These are phyloP conservation scores for Choristoneura fumiferana DNA, from an alignment of 1,140 invertebrate genomes.

Conservation along the genomic window DNA sequence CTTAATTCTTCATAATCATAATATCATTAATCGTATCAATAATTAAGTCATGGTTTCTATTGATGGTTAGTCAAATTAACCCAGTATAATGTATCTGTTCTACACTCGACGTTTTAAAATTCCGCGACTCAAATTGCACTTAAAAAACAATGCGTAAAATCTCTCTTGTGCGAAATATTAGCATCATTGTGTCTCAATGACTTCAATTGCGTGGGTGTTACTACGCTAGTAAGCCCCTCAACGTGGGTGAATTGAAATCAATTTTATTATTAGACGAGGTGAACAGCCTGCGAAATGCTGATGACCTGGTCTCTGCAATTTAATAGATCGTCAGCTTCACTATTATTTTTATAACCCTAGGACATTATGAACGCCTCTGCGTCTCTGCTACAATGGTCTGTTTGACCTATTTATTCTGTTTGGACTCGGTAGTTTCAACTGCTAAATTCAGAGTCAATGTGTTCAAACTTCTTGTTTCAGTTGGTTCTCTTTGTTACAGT, in stretches of 20 bases:
- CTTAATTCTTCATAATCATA: no score
- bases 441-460: no score
- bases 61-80: no score
- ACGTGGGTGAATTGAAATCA: slow-evolving; percentile 47
- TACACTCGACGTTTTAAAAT: no score
- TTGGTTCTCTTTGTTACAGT: no score
- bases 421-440: no score
- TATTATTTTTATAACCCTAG: slow-evolving; percentile 6
- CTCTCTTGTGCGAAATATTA: not conserved
- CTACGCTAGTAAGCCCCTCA: slow-evolving; percentile 27
- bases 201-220: slow-evolving; percentile 37
- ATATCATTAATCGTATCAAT: no score
- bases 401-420: slow-evolving; percentile 1
- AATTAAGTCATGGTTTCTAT: no score
- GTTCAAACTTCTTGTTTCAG: no score
- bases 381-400: not conserved
- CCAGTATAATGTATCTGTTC: no score
- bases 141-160: no score
- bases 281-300: slow-evolving; percentile 37
- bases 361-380: not conserved
- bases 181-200: slow-evolving; percentile 3
- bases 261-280: slow-evolving; percentile 65
- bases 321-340: not conserved
- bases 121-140: no score
- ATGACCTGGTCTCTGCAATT: not conserved